Conservation (phyloP, 53 echinoderm and acorn worm species). For the Antedon mediterranea region DNA sequence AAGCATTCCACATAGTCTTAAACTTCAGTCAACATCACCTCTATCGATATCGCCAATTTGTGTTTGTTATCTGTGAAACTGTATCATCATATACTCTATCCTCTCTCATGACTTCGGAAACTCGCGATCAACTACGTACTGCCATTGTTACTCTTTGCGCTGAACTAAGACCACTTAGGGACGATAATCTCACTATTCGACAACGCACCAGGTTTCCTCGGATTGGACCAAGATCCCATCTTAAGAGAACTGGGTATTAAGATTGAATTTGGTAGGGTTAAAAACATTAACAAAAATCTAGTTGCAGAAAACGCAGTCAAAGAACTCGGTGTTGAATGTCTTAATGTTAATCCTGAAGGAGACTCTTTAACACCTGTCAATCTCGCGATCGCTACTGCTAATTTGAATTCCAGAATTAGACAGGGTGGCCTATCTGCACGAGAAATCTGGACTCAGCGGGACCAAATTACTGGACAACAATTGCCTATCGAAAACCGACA, state of each 20-base stretch:
- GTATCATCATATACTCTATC: no score
- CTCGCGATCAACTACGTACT: no score
- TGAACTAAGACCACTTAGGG: neutral
- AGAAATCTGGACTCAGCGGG: slow-evolving; percentile 6
- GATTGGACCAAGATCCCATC: neutral
- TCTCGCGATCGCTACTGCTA: neutral
- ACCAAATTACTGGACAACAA: neutral
- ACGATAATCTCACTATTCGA: neutral
- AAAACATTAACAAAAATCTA: slow-evolving; percentile 41
- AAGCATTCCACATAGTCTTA: no score
- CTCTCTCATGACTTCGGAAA: no score
- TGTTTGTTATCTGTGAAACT: no score
- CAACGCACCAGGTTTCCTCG: neutral
- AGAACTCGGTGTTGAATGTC: slow-evolving; percentile 38
- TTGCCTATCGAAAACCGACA: neutral
- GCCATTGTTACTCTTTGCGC: no score
- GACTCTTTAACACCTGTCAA: slow-evolving; percentile 6
- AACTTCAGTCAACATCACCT: no score
- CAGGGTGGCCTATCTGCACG: neutral
- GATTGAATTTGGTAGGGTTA: neutral
- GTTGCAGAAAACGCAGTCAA: slow-evolving; percentile 55
- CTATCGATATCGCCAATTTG: no score
- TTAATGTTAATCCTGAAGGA: slow-evolving; percentile 22
- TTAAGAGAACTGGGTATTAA: slow-evolving; percentile 1
- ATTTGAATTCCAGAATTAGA: slow-evolving; percentile 1